Evolutionary conservation across 2,797 vertebrate genomes (phyloP), one percentile per base, ranked within the genome.

Genomic region (Synaphobranchus kaupii): DNA sequence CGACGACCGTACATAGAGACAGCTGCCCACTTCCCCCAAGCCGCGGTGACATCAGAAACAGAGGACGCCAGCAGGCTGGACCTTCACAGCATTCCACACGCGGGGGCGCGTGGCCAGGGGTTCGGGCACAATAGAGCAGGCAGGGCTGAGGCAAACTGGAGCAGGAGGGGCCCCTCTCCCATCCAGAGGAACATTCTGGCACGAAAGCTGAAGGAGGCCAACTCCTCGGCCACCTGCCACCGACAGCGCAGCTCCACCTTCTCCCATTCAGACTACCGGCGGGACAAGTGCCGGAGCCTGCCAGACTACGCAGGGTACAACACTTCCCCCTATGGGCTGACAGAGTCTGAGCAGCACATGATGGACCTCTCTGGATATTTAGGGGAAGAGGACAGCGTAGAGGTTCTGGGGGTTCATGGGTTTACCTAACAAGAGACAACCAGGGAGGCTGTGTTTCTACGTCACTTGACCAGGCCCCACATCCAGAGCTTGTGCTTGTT

Each of bases 271-370:
- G 94, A 95, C 84, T 93, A 93, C 88, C 95, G 96, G 84, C 96
- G 90, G 88, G 95, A 95, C 68, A 96, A 96, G 84, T 98, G 97
- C 89, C 96, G 93, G 92, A 99, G 98, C 87, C 96, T 98, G 90
- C 97, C 97, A 0, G 96, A 97, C 87, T 96, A 96, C 87, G 95
- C 95, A 89, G 96, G 95, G 90, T 95, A 96, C 1, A 95, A 95
- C 15, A 95, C 96, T 25, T 97, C 97, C 0, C 96, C 97, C 0
- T 99, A 97, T 56, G 96, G 96, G 83, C 96, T 99, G 91, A 98
- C 96, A 0, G 97, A 98, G 89, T 95, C 96, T 0, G 98, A 99
- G 90, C 97, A 98, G 92, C 95, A 93, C 91, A 97, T 98, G 97
- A 94, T 98, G 8, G 98, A 99, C 93, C 93, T 99, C 63, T 96